Evolutionary conservation across 2,797 vertebrate species (phyloP), one percentile per base, ranked within the genome.

Genomic region (Echeneis naucrates): DNA sequence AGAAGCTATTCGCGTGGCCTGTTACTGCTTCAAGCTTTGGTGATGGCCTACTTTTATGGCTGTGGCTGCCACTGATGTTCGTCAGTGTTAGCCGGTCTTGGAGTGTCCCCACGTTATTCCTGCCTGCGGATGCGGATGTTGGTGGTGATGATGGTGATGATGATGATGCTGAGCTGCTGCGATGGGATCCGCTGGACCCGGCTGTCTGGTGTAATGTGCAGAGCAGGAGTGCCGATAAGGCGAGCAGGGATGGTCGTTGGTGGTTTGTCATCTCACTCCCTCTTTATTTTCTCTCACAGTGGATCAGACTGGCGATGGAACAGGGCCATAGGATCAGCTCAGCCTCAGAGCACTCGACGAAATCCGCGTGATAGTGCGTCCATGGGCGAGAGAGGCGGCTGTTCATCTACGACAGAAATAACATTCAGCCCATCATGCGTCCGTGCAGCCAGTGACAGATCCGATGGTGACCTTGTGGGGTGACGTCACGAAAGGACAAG

Each of bases 201-300:
- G 85, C 81, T 56, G 86, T 73, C 72, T 83, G 82, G 35, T 82
- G 78, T 42, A 87, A 82, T n/a, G 83, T 58, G 82, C 88, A 87
- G 63, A 94, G 86, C 64, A 95, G 71, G 48, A 94, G 82, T 9
- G 84, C 88, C 68, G 75, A 90, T 8, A 92, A 67, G 77, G 80
- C 90, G 81, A 92, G 75, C 83, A 91, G 69, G 16, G 90, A 77
- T 27, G 85, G 79, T 42, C 80, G 64, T 26, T 63, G 84, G 53
- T 59, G 87, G 78, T 64, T 78, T 64, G 80, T 86, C 94, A 94
- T 95, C 60, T 89, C 90, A 75, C 72, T 45, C 64, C 72, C 63
- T 80, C 56, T 74, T 77, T 60, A 74, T 74, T 75, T 37, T 44
- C 72, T 71, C 62, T 83, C 84, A 86, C 83, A 77, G 81, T 73